Conservation (phyloP, 2,888 invertebrate genomes). For the Macrosoma leucophasiata region DNA sequence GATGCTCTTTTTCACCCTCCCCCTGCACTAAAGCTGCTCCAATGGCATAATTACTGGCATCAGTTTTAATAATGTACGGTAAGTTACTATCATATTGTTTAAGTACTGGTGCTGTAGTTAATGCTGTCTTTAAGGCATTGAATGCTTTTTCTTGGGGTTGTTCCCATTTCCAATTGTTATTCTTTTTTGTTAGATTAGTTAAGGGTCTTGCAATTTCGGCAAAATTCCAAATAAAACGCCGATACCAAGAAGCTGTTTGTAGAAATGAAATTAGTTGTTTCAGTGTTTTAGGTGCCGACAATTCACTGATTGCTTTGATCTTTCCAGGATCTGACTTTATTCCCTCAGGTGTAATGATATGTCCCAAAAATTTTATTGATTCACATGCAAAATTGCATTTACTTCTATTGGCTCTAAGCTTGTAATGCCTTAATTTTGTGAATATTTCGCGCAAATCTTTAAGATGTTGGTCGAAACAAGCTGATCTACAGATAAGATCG, state of each 20-base stretch:
- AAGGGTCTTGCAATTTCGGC: slow-evolving; percentile 25
- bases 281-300: slow-evolving; percentile 23
- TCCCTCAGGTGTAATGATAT: slow-evolving; percentile 21
- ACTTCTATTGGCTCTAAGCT: slow-evolving; percentile 21
- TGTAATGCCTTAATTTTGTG: slow-evolving; percentile 16
- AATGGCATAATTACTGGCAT: slow-evolving; percentile 32
- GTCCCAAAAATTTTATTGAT: slow-evolving; percentile 21
- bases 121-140: slow-evolving; percentile 18
- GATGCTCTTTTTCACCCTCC: slow-evolving; percentile 27
- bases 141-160: slow-evolving; percentile 24
- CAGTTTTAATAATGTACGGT: slow-evolving; percentile 27
- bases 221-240: slow-evolving; percentile 30
- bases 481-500: slow-evolving; percentile 32
- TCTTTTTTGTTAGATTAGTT: slow-evolving; percentile 21
- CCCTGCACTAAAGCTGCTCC: slow-evolving; percentile 30
- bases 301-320: slow-evolving; percentile 24
- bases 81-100: slow-evolving; percentile 16
- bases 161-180: slow-evolving; percentile 26
- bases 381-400: slow-evolving; percentile 23
- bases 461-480: slow-evolving; percentile 26
- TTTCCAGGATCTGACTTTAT: slow-evolving; percentile 24
- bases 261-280: slow-evolving; percentile 31
- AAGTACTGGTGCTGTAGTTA: slow-evolving; percentile 25
- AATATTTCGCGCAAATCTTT: slow-evolving; percentile 27
- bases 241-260: slow-evolving; percentile 32